Base-by-base conservation (phyloP, 2,888 invertebrate species). In the Drosophila rellima region DNA sequence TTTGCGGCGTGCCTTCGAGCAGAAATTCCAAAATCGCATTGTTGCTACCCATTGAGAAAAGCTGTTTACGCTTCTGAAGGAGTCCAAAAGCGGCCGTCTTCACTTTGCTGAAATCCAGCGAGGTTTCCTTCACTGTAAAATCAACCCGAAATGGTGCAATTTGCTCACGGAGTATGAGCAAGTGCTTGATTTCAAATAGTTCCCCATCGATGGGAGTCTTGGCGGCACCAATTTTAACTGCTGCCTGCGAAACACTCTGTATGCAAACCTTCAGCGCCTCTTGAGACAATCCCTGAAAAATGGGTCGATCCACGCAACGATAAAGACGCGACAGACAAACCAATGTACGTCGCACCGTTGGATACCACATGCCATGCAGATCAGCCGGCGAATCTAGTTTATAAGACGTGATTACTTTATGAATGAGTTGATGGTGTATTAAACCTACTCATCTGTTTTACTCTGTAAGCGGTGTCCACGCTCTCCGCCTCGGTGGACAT, bases 301-400 rank as follows among this genome's bases (percentile, higher is more conserved):
- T 98, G 54, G 97, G 96, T 77, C 96, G 95, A 93, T 99, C 99
- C 10, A 99, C 95, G 91, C 99, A 99, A 54, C 98, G 95, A 77
- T 93, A 93, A 0, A 98, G 94, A 69, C 99, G 95, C 0, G 99
- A 99, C 3, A 99, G 93, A 72, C 98, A 99, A 18, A 99, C 97
- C 17, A 99, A 93, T 0, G 99, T 98, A 45, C 99, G 94, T 17
- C 99, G 94, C 0, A 99, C 98, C 0, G 98, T 98, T 0, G 99
- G 99, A 93, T 99, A 99, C 99, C 99, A 99, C 98, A 99, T 98
- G 26, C 99, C 99, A 93, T 99, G 99, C 33, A 99, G 94, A 93
- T 99, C 99, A 0, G 99, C 98, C 0, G 98, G 97, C 0, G 97
- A 97, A 90, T 95, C 95, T 91, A 92, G 0, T 3, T 4, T 7